A percentile compares a stretch with the other conserved stretches of the same genome.
These are phyloP conservation scores for Smutsia gigantea DNA, from an alignment of 2,797 vertebrate genomes.

Conservation along the genomic window DNA sequence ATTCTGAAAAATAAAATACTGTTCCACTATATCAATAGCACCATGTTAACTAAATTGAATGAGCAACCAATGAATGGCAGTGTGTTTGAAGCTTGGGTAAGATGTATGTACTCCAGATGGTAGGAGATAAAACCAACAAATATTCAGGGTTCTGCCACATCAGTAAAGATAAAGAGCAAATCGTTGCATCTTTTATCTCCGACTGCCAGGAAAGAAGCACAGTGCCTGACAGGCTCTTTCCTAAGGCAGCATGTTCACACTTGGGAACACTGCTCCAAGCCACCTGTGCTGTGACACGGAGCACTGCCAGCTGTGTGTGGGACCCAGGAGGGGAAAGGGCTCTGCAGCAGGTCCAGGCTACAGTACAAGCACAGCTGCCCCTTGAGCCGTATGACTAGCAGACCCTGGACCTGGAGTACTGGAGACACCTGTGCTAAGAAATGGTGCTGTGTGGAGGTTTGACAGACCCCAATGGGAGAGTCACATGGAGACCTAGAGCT, in stretches of 20 bases:
- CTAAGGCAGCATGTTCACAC: background rate
- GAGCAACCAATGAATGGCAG: background rate
- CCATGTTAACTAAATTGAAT: background rate
- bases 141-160: background rate
- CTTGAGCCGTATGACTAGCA: background rate
- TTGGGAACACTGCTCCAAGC: background rate
- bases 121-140: background rate
- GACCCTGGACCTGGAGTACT: fast-evolving
- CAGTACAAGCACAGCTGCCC: background rate
- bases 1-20: background rate
- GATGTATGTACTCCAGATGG: background rate
- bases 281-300: background rate
- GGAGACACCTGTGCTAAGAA: background rate
- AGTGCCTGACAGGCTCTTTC: background rate
- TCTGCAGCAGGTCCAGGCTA: background rate
- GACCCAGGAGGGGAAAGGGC: background rate
- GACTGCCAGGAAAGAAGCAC: background rate
- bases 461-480: background rate
- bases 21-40: background rate
- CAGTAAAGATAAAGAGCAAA: background rate
- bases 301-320: no score
- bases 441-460: fast-evolving
- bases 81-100: background rate
- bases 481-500: background rate
- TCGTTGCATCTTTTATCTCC: background rate